Percentiles rank a stretch among this genome's conserved stretches.
Conservation (phyloP, 2,888 invertebrate species). For the Ochlodes sylvanus region DNA sequence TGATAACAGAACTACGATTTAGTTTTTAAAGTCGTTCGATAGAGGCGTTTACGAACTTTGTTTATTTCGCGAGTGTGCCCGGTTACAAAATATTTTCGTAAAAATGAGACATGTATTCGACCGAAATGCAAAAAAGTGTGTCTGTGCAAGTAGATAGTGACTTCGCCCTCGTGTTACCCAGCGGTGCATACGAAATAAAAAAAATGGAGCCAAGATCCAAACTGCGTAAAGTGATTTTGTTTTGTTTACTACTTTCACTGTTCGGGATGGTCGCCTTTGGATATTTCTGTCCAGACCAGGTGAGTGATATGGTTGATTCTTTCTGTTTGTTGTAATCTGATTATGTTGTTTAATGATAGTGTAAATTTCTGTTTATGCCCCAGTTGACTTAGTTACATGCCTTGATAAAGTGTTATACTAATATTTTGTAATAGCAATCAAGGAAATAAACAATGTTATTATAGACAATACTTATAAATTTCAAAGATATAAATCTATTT, state of each 20-base stretch:
- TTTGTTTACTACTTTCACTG: conserved; percentile 92
- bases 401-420: neutral
- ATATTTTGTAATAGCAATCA: neutral
- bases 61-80: conserved; percentile 59
- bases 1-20: conserved; percentile 45
- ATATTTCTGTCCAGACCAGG: conserved; percentile 95
- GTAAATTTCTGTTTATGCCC: neutral
- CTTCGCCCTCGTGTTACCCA: conserved; percentile 90
- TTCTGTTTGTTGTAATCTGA: neutral
- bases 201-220: conserved; percentile 94
- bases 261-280: conserved; percentile 95
- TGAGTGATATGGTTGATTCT: conserved; percentile 61
- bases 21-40: conserved; percentile 26
- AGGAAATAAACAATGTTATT: neutral
- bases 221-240: conserved; percentile 91
- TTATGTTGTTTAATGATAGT: neutral
- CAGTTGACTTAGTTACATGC: too few relatives aligned
- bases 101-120: conserved; percentile 85
- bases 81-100: conserved; percentile 65
- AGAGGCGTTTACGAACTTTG: conserved; percentile 36
- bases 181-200: conserved; percentile 92
- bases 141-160: conserved; percentile 94
- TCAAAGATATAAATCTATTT: too few relatives aligned
- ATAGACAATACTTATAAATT: too few relatives aligned
- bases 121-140: conserved; percentile 90